phyloP scores from a whole-genome alignment of 2,797 vertebrate species.

The Lateolabrax maculatus region DNA sequence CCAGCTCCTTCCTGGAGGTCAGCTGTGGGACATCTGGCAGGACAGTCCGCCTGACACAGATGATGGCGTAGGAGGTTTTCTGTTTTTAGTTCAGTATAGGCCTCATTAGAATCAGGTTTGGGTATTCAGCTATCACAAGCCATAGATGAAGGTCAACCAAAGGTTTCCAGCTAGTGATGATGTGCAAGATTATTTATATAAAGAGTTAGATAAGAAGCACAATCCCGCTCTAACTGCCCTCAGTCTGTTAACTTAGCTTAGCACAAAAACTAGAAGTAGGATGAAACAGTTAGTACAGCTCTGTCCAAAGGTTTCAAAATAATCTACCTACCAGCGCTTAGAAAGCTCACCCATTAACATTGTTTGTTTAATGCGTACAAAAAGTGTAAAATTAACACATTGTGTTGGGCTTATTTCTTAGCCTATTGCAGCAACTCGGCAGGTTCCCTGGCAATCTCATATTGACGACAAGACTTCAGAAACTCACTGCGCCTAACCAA shows the following conservation, averaged over 20 bases:
- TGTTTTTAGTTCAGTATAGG: background rate
- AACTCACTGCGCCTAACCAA: background rate
- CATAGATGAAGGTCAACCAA: background rate
- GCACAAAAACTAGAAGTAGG: background rate
- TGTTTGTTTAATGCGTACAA: background rate
- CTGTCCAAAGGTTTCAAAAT: background rate
- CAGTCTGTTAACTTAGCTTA: too few relatives aligned
- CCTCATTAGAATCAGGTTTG: constrained; percentile 11
- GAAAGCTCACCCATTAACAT: background rate
- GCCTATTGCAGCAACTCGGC: background rate
- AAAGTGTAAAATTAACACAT: background rate
- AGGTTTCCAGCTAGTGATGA: background rate
- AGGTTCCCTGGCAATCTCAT: background rate
- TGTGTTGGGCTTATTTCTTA: background rate
- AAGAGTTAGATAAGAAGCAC: too few relatives aligned
- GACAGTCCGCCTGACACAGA: constrained; percentile 10
- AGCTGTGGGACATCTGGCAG: constrained; percentile 32
- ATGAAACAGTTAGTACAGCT: background rate
- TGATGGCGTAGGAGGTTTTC: background rate
- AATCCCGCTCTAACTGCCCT: too few relatives aligned
- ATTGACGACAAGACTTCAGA: background rate
- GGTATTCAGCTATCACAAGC: constrained; percentile 7
- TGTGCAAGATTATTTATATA: background rate
- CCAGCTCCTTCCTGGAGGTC: constrained; percentile 42
- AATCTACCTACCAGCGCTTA: background rate